Percentiles rank a stretch among this genome's conserved stretches.
phyloP scores from a whole-genome alignment of 2,797 vertebrate genomes.

The Helicolenus hilgendorfi region DNA sequence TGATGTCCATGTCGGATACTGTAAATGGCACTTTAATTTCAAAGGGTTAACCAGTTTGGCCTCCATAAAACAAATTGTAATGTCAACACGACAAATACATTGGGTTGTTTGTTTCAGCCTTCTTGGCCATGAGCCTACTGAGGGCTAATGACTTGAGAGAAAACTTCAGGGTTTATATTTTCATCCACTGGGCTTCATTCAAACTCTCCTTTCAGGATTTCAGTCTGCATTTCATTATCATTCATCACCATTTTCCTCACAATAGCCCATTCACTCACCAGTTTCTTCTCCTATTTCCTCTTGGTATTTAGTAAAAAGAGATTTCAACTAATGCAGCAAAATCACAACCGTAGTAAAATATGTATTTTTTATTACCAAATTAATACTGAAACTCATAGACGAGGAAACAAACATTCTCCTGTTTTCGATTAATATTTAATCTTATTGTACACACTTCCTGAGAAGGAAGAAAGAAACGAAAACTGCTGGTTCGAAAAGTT shows the following conservation, averaged over 20 bases:
- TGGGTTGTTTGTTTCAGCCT: neutral
- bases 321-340: conserved; percentile 4
- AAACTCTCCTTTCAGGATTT: conserved; percentile 9
- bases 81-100: neutral
- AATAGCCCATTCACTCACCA: conserved; percentile 19
- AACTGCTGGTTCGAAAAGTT: conserved; percentile 57
- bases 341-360: conserved; percentile 44
- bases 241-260: conserved; percentile 23
- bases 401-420: conserved; percentile 36
- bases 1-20: neutral
- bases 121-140: conserved; percentile 21
- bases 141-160: neutral
- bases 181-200: conserved; percentile 4
- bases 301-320: conserved; percentile 6
- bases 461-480: conserved; percentile 62
- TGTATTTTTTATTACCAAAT: conserved; percentile 68
- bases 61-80: neutral
- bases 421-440: conserved; percentile 58
- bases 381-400: conserved; percentile 46
- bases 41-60: neutral
- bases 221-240: conserved; percentile 25
- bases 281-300: neutral
- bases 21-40: neutral
- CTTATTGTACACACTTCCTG: conserved; percentile 46
- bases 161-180: conserved; percentile 10